Percentiles rank a stretch among this genome's conserved stretches.
phyloP scores from a whole-genome alignment of 2,113 vertebrate species.

The Pica pica region DNA sequence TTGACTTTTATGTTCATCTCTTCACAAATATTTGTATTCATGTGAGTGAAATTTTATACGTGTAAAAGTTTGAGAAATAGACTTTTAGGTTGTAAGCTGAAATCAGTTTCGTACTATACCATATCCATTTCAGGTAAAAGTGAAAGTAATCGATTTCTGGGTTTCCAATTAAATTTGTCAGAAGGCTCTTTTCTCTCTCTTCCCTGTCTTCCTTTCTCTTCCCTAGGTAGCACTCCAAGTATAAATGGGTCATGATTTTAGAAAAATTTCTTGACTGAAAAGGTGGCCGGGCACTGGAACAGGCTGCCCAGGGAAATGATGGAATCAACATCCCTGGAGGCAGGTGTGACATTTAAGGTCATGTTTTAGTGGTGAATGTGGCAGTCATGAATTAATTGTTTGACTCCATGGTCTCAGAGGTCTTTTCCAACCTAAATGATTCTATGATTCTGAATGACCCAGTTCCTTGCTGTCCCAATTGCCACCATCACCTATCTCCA shows the following conservation, averaged over 20 bases:
- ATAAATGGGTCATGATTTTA: not conserved
- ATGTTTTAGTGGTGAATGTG: not conserved
- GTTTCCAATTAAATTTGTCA: not conserved
- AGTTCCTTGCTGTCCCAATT: not conserved
- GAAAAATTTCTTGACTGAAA: not conserved
- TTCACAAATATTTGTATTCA: not conserved
- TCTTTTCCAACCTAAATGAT: not conserved
- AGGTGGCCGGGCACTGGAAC: not conserved
- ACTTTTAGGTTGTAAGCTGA: not conserved
- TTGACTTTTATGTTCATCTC: not conserved
- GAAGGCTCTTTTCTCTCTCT: not conserved
- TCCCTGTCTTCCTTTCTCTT: not conserved
- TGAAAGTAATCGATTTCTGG: not conserved
- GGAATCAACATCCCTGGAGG: not conserved
- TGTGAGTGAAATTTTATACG: not conserved
- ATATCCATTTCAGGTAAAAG: not conserved
- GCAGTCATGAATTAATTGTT: not conserved
- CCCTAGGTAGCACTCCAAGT: not conserved
- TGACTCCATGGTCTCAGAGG: not conserved
- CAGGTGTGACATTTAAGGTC: accelerated
- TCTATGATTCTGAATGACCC: not conserved
- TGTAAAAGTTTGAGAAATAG: not conserved
- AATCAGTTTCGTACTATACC: not conserved
- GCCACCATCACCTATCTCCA: not conserved
- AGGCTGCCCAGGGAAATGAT: not conserved